Base-by-base conservation (phyloP, 2,113 vertebrate genomes). In the Himantopus leucocephalus region DNA sequence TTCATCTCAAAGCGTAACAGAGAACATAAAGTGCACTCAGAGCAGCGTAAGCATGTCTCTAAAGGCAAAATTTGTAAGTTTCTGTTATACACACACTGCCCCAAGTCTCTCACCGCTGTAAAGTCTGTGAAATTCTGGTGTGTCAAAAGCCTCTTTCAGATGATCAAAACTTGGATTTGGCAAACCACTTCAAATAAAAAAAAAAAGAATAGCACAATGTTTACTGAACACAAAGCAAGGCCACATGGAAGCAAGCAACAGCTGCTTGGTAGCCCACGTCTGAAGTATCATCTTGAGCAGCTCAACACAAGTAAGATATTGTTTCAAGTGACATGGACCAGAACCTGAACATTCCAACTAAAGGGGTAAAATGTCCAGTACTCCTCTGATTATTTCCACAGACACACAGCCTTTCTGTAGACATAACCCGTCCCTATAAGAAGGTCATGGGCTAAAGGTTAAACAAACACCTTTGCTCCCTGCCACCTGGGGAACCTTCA, bases 81-180 rank as follows among this genome's bases (percentile, higher is more conserved):
- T 59, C 62, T 78, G 8, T 60, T 52, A 21, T 5, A 37, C 4
- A 48, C 39, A 32, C 41, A 62, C 37, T 29, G 52, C n/a, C 18
- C 22, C 3, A 45, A 34, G 52, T 86, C 76, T 95, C 95, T 60
- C 98, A 99, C 98, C 98, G 99, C 98, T 97, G 96, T 98, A 98
- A 95, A 99, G 97, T 71, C 96, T 98, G 97, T 98, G 98, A 98
- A 99, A 99, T 90, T 97, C 96, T 35, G 98, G 97, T 14, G 98
- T 99, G 88, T 98, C 98, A 94, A 99, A 99, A 45, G 98, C 98
- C 71, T 98, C 96, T 96, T 96, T 97, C 78, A 99, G 94, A 91
- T 98, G 96, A 72, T 98, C 98, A 92, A 99, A 99, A 94, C 98
- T 98, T 41, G 98, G 97, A 88, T 75, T 97, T 43, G 97, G 97